Evolutionary conservation across 2,113 vertebrate genomes (phyloP).

Genomic region (Porphyrio hochstetteri): DNA sequence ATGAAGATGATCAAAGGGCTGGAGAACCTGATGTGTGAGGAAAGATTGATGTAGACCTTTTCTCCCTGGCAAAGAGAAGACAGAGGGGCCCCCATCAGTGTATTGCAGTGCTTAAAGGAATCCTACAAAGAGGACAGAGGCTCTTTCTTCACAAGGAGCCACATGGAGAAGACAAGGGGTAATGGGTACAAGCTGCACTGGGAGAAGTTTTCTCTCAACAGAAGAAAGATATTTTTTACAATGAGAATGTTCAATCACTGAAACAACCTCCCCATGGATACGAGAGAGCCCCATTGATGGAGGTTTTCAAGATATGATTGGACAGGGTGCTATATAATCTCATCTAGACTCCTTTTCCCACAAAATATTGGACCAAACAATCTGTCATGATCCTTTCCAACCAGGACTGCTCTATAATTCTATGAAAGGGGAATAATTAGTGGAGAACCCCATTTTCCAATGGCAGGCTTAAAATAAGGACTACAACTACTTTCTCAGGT

Average conservation of each 20-base stretch:
- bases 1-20: neutral
- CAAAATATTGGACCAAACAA: neutral
- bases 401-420: neutral
- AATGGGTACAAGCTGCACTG: too few relatives aligned
- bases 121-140: too few relatives aligned
- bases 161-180: too few relatives aligned
- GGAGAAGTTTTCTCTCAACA: too few relatives aligned
- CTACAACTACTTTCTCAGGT: neutral
- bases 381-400: neutral
- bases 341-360: neutral
- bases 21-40: neutral
- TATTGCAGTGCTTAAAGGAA: too few relatives aligned
- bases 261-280: neutral
- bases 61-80: neutral
- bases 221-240: too few relatives aligned
- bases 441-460: neutral
- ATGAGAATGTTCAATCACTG: too few relatives aligned
- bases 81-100: too few relatives aligned
- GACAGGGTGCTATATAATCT: neutral
- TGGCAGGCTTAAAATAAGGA: neutral
- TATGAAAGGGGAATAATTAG: neutral
- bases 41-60: neutral
- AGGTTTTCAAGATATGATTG: neutral
- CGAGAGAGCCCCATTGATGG: too few relatives aligned
- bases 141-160: too few relatives aligned